A percentile compares a stretch with the other conserved stretches of the same genome.
These are phyloP conservation scores for Marronus borbonicus DNA, from an alignment of 2,888 invertebrate genomes.

Conservation along the genomic window DNA sequence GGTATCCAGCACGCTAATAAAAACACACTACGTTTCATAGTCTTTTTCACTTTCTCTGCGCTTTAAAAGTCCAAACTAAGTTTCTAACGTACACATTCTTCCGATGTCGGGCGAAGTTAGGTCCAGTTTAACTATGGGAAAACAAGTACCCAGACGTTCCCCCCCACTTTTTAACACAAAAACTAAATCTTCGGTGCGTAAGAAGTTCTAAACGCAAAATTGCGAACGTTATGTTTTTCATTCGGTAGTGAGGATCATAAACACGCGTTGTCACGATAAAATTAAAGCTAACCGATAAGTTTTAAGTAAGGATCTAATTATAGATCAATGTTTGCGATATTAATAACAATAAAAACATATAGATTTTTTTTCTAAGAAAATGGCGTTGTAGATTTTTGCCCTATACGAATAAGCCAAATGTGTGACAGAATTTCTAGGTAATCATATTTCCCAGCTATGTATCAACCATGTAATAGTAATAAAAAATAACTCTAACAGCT, in stretches of 20 bases:
- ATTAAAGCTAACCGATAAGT: background rate
- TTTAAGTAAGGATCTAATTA: conserved; percentile 12
- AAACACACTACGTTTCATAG: conserved; percentile 36
- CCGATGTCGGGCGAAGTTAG: conserved; percentile 30
- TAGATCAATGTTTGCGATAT: conserved; percentile 14
- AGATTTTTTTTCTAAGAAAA: background rate
- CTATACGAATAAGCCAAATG: too few species aligned
- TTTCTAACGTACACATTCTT: conserved; percentile 16
- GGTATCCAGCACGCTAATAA: conserved; percentile 29
- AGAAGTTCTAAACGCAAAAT: background rate
- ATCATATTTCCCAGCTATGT: too few species aligned
- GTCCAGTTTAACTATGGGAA: conserved; percentile 19
- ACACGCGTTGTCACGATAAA: background rate
- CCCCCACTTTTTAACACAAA: conserved; percentile 41
- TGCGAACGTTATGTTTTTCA: background rate
- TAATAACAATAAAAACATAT: conserved; percentile 9
- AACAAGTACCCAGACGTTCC: conserved; percentile 22
- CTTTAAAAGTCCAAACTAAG: conserved; percentile 11
- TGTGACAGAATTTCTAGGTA: too few species aligned
- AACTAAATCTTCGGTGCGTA: conserved; percentile 23
- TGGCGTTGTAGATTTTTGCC: too few species aligned
- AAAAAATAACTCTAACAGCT: too few species aligned
- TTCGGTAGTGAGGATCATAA: background rate
- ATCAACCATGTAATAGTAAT: too few species aligned
- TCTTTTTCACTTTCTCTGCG: background rate